phyloP scores from a whole-genome alignment of 2,113 vertebrate genomes.

The Pelecanus crispus region DNA sequence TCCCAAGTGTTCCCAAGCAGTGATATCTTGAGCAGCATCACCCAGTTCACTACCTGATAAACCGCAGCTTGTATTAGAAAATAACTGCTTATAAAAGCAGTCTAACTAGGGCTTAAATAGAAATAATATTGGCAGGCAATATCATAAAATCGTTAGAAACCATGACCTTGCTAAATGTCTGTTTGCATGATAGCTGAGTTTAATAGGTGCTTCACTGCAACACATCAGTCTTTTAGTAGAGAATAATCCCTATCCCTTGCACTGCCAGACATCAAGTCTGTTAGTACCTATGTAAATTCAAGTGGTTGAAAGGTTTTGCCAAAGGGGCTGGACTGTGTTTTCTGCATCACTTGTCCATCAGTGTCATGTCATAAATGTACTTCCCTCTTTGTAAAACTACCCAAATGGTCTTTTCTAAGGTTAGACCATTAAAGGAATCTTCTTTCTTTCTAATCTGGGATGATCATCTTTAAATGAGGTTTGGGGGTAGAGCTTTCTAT shows the following conservation, averaged over 20 bases:
- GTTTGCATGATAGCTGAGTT: not conserved
- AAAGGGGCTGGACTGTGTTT: not conserved
- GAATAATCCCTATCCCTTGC: slow-evolving; percentile 13
- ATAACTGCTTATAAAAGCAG: not conserved
- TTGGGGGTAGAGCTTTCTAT: not conserved
- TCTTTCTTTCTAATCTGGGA: slow-evolving; percentile 36
- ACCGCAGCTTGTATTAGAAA: not conserved
- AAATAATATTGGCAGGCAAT: not conserved
- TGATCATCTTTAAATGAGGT: slow-evolving; percentile 10
- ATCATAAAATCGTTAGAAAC: not conserved
- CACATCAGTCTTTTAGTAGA: not conserved
- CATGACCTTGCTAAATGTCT: not conserved
- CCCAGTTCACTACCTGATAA: not conserved
- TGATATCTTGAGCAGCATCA: not conserved
- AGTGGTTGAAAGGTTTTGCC: not conserved
- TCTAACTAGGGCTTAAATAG: not conserved
- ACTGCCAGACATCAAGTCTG: slow-evolving; percentile 22
- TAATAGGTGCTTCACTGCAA: not conserved
- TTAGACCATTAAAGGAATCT: slow-evolving; percentile 35
- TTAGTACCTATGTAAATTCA: slow-evolving; percentile 37
- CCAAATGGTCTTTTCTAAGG: slow-evolving; percentile 22
- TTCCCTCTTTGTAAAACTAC: not conserved
- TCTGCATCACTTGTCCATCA: not conserved
- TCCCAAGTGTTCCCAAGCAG: not conserved
- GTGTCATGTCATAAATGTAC: not conserved